Conservation (phyloP, 2,888 invertebrate species). For the Chironomus riparius region DNA sequence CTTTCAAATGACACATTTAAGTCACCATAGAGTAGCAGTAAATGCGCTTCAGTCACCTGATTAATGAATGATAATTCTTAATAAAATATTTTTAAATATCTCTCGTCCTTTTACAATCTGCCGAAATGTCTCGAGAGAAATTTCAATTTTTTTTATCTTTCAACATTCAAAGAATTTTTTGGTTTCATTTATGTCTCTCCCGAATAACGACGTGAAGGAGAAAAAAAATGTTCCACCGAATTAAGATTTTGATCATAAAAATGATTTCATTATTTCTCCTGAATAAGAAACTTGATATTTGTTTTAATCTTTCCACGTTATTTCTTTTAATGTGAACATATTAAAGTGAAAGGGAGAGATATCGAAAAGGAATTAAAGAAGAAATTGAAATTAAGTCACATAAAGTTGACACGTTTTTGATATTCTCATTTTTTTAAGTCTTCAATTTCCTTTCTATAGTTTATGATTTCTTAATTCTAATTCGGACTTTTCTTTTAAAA, state of each 20-base stretch:
- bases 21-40: too few relatives aligned
- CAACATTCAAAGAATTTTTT: background rate
- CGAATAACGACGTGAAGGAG: background rate
- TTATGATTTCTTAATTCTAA: background rate
- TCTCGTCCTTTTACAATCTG: constrained; percentile 14
- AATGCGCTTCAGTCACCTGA: too few relatives aligned
- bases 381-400: constrained; percentile 11
- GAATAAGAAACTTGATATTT: constrained; percentile 24
- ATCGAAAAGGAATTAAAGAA: background rate
- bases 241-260: constrained; percentile 23
- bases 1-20: too few relatives aligned
- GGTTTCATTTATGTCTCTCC: background rate
- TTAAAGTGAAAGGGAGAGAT: background rate
- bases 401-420: constrained; percentile 23
- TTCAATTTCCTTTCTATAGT: background rate
- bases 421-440: background rate
- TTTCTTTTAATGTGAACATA: background rate
- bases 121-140: constrained; percentile 2
- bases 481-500: background rate
- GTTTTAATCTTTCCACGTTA: constrained; percentile 12
- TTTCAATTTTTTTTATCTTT: constrained; percentile 11
- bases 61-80: too few relatives aligned
- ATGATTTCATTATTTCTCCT: constrained; percentile 22
- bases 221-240: constrained; percentile 1
- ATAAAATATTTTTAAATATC: background rate